These are phyloP conservation scores for Dermochelys coriacea DNA, from an alignment of 2,797 vertebrate species.

Conservation along the genomic window DNA sequence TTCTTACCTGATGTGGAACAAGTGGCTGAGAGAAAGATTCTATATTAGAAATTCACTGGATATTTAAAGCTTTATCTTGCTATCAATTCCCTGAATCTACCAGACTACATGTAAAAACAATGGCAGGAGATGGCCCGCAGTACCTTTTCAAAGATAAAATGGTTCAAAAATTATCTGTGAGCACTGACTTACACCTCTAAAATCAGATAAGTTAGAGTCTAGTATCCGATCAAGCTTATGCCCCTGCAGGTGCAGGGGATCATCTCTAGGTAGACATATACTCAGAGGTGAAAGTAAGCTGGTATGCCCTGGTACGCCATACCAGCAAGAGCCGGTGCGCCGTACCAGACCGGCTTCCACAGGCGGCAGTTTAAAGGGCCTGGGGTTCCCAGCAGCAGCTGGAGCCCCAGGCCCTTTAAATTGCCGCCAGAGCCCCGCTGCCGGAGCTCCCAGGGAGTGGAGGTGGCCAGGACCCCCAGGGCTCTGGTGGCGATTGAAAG, in stretches of 20 bases:
- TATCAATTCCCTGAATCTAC: conserved; percentile 48
- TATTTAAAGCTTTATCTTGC: conserved; percentile 21
- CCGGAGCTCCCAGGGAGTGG: too few species aligned
- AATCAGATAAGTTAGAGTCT: conserved; percentile 30
- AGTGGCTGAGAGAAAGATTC: not conserved
- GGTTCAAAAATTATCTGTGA: conserved; percentile 44
- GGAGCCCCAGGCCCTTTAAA: too few species aligned
- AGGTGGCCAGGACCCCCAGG: too few species aligned
- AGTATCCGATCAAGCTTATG: not conserved
- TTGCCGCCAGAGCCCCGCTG: too few species aligned
- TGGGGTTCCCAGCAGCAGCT: too few species aligned
- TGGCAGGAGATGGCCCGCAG: conserved; percentile 15
- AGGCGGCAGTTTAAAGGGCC: too few species aligned
- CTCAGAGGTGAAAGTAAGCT: too few species aligned
- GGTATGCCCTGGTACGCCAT: too few species aligned
- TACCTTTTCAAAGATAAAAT: conserved; percentile 21
- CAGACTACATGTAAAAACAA: conserved; percentile 54
- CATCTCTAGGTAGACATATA: not conserved
- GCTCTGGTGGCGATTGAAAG: too few species aligned
- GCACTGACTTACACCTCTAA: not conserved
- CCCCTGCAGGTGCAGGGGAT: not conserved
- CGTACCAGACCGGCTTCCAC: too few species aligned
- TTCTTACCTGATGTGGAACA: conserved; percentile 21
- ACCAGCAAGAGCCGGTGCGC: too few species aligned
- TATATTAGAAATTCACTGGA: not conserved